These are phyloP conservation scores for Leptobrachium ailaonicum DNA, from an alignment of 2,113 vertebrate species.

Conservation along the genomic window DNA sequence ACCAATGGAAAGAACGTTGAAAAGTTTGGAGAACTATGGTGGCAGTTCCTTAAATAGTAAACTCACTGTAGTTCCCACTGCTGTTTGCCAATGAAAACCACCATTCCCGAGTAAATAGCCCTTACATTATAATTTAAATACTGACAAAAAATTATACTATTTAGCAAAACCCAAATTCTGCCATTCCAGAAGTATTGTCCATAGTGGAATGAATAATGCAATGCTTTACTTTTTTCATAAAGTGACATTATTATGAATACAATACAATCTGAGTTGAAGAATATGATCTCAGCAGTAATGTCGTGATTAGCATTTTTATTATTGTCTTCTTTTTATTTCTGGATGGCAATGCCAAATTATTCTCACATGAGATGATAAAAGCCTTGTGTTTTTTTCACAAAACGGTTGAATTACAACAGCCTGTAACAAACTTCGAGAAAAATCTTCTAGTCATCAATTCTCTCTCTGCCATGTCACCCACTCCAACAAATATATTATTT, in stretches of 20 bases:
- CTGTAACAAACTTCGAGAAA: too few species aligned
- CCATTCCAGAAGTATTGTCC: conserved; percentile 8
- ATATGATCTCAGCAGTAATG: conserved; percentile 19
- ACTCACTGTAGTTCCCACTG: too few species aligned
- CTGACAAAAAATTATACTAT: conserved; percentile 2
- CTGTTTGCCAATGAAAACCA: too few species aligned
- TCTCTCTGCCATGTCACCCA: too few species aligned
- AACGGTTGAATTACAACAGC: too few species aligned
- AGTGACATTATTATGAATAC: conserved; percentile 19
- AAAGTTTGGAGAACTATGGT: too few species aligned
- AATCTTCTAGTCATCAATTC: too few species aligned
- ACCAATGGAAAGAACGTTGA: too few species aligned
- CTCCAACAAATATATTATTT: too few species aligned
- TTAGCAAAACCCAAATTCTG: neutral
- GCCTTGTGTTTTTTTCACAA: neutral
- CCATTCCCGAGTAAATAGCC: too few species aligned
- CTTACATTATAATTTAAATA: neutral
- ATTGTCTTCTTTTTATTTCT: conserved; percentile 6
- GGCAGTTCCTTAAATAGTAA: too few species aligned
- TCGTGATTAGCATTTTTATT: conserved; percentile 40
- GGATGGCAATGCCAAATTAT: conserved; percentile 12
- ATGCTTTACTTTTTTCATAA: neutral
- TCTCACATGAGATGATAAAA: neutral
- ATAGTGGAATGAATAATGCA: conserved; percentile 39
- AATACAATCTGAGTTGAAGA: conserved; percentile 1